These are phyloP conservation scores for Drosophila melanosoma DNA, from an alignment of 2,888 invertebrate species.

Conservation along the genomic window DNA sequence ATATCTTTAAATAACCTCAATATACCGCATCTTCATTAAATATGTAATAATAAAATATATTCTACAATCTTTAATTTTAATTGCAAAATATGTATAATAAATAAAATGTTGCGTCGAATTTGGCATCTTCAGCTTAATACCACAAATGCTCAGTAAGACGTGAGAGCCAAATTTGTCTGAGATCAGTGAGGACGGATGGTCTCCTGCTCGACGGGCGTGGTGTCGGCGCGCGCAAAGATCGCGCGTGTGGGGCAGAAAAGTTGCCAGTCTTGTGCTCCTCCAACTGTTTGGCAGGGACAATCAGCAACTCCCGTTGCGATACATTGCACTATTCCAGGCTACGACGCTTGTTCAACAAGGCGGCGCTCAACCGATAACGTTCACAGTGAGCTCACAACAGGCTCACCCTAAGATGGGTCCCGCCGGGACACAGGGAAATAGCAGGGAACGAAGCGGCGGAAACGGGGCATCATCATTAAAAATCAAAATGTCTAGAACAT, in stretches of 20 bases:
- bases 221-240: constrained; percentile 75
- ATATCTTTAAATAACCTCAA: background rate
- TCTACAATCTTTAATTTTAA: background rate
- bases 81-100: background rate
- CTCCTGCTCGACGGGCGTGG: constrained; percentile 80
- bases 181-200: constrained; percentile 79
- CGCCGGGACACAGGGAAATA: too few relatives aligned
- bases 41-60: background rate
- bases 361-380: constrained; percentile 81
- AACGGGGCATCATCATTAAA: too few relatives aligned
- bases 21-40: background rate
- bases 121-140: background rate
- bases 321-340: constrained; percentile 75
- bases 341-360: constrained; percentile 80
- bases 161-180: constrained; percentile 82
- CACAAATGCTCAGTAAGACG: constrained; percentile 32
- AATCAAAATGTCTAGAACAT: too few relatives aligned
- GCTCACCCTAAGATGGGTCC: too few relatives aligned
- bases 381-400: constrained; percentile 42
- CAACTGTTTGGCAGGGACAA: constrained; percentile 80
- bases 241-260: constrained; percentile 82
- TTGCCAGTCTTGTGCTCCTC: constrained; percentile 79
- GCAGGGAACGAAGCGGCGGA: too few relatives aligned
- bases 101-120: background rate
- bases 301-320: constrained; percentile 71